phyloP scores from a whole-genome alignment of 1,140 invertebrate genomes.

The Elymnias hypermnestra region DNA sequence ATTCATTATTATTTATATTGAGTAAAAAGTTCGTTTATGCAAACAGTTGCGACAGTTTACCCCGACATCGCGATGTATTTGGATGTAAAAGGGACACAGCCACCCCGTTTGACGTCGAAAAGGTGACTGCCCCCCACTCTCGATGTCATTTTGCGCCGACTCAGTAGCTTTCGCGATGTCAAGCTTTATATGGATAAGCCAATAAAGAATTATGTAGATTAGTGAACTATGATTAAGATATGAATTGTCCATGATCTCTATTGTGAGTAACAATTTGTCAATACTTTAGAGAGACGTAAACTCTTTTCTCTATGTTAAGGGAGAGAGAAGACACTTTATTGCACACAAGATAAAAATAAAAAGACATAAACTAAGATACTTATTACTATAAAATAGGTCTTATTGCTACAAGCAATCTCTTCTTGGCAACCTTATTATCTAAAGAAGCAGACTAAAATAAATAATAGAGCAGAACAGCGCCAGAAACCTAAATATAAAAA shows the following conservation, averaged over 20 bases:
- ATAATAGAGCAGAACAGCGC: too few relatives aligned
- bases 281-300: too few relatives aligned
- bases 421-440: too few relatives aligned
- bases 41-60: slow-evolving; percentile 32
- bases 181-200: slow-evolving; percentile 46
- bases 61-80: slow-evolving; percentile 57
- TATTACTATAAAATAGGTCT: too few relatives aligned
- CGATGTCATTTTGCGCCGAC: slow-evolving; percentile 65
- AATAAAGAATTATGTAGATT: slow-evolving; percentile 20
- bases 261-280: too few relatives aligned
- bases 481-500: too few relatives aligned
- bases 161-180: slow-evolving; percentile 59
- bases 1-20: neutral
- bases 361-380: too few relatives aligned
- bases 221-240: slow-evolving; percentile 14
- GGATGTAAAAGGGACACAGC: slow-evolving; percentile 41
- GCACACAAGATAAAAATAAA: too few relatives aligned
- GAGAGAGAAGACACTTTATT: too few relatives aligned
- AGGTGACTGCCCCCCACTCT: slow-evolving; percentile 66
- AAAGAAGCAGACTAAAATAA: too few relatives aligned
- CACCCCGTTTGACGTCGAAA: slow-evolving; percentile 40
- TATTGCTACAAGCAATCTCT: too few relatives aligned
- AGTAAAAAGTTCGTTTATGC: slow-evolving; percentile 5
- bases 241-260: slow-evolving; percentile 10
- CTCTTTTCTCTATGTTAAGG: too few relatives aligned